Evolutionary conservation across 2,113 vertebrate species (phyloP), one percentile per base, ranked within the genome.

Genomic region (Platichthys stellatus): DNA sequence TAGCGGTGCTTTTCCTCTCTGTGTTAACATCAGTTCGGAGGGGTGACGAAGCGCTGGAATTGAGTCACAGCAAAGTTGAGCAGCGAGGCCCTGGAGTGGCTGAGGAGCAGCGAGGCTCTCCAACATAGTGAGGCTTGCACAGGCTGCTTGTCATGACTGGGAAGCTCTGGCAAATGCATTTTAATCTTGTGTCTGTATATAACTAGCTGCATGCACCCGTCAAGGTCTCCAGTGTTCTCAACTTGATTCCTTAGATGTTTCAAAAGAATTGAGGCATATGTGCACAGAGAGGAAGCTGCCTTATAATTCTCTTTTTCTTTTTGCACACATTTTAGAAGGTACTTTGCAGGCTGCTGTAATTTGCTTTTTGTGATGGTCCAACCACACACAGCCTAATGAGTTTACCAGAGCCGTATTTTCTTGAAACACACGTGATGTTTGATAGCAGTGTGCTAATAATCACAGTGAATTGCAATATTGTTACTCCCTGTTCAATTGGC

Each of bases 11-110:
- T 84, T 86, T 51, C 72, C 69, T 86, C 65, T 71, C 78, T 69
- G 74, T 80, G 82, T 88, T 87, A 73, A 90, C 83, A 91, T 89
- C 88, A 78, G 79, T 80, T 80, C 59, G 69, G 62, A 86, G 67
- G 82, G 86, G 82, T 80, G 88, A 90, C 64, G 57, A 67, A 80
- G 80, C 82, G 64, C 65, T n/a, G 24, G 66, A 72, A 77, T 67
- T 75, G 65, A 80, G 69, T 77, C 63, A 67, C 5, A 24, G 58
- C 21, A 69, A 74, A 58, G 74, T 62, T 74, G 15, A 40, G 43
- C 21, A 24, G 54, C 15, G 11, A 40, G 38, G 38, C 38, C 38
- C 38, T 12, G 38, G 38, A 2, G 2, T 12, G 11, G 9, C 38
- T 40, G 38, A 58, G 60, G 76, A 49, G 60, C 47, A 62, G 72